These are phyloP conservation scores for Emys orbicularis DNA, from an alignment of 2,797 vertebrate species.

Conservation along the genomic window DNA sequence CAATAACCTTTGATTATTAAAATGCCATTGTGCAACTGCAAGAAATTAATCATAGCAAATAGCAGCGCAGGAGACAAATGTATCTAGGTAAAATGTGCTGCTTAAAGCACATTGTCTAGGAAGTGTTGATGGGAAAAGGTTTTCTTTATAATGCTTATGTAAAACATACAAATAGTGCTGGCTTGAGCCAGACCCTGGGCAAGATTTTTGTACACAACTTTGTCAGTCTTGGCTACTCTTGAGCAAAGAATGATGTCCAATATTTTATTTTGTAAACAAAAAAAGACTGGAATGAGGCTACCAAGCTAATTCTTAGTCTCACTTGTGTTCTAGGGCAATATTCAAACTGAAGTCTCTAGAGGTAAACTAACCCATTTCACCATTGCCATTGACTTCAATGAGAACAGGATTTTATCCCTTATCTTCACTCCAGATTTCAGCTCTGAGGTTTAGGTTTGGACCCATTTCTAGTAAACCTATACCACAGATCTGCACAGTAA, in stretches of 20 bases:
- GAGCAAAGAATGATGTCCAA: not conserved
- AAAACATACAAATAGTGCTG: not conserved
- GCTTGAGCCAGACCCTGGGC: not conserved
- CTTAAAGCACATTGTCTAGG: not conserved
- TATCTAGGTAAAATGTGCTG: not conserved
- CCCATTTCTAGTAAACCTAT: not conserved
- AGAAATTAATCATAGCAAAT: constrained; percentile 3
- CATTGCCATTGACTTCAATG: not conserved
- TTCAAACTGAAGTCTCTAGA: not conserved
- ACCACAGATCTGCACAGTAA: not conserved
- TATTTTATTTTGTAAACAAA: not conserved
- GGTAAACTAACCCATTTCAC: not conserved
- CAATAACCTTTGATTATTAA: constrained; percentile 32
- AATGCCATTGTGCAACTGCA: not conserved
- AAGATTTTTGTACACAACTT: not conserved
- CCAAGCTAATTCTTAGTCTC: not conserved
- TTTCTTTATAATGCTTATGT: not conserved
- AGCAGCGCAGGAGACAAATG: not conserved
- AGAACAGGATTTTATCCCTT: not conserved
- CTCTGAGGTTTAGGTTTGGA: not conserved
- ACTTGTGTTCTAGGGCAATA: not conserved
- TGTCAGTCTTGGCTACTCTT: not conserved
- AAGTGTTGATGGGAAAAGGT: not conserved
- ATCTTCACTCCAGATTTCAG: not conserved
- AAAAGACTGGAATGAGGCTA: not conserved